Evolutionary conservation across 30 jellyfish, hydroid and myxozoan genomes (phyloP).

Genomic region (Rhopilema esculentum): DNA sequence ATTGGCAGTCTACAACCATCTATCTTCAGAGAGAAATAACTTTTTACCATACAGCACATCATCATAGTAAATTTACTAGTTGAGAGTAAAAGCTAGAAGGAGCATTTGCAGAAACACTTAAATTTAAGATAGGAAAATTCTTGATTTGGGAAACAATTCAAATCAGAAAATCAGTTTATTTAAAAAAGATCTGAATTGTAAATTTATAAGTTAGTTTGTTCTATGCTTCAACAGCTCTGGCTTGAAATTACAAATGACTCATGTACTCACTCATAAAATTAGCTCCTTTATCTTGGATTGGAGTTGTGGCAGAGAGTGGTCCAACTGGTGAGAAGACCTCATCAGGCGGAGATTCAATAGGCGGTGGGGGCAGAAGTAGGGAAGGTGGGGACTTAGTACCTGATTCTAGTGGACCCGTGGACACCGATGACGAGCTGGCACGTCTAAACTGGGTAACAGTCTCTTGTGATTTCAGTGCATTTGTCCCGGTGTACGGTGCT

Average conservation of each 20-base stretch:
- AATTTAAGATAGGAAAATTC: too few species aligned
- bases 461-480: constrained; percentile 10
- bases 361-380: constrained; percentile 83
- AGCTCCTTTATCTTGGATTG: constrained; percentile 5
- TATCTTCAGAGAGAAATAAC: too few species aligned
- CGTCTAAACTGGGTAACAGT: not conserved
- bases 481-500: not conserved
- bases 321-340: constrained; percentile 73
- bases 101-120: too few species aligned
- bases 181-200: too few species aligned
- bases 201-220: too few species aligned
- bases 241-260: not conserved
- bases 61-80: too few species aligned
- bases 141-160: too few species aligned
- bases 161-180: too few species aligned
- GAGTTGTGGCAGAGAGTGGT: constrained; percentile 48
- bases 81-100: too few species aligned
- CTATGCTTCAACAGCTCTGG: too few species aligned
- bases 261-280: constrained; percentile 20
- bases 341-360: constrained; percentile 78
- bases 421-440: constrained; percentile 14
- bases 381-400: constrained; percentile 63
- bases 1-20: too few species aligned
- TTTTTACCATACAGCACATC: too few species aligned
- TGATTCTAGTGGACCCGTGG: constrained; percentile 10